Evolutionary conservation across 2,797 vertebrate genomes (phyloP).

Genomic region (Lepus townsendii): DNA sequence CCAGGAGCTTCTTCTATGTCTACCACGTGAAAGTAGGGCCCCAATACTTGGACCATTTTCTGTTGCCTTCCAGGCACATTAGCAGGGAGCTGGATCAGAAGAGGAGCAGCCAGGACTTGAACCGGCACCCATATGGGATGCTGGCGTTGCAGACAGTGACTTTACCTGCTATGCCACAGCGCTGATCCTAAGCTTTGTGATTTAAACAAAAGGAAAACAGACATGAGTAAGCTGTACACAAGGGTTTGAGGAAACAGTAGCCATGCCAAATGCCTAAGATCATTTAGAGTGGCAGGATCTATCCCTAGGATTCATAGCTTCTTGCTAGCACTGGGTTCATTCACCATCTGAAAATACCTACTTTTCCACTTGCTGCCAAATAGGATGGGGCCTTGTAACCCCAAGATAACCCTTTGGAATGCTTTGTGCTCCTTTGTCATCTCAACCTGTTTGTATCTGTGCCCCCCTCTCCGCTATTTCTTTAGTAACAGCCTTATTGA

Average conservation of each 20-base stretch:
- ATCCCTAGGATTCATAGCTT: background rate
- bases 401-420: background rate
- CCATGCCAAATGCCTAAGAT: background rate
- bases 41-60: too few relatives aligned
- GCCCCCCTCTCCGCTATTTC: background rate
- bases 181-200: background rate
- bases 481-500: background rate
- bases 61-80: too few relatives aligned
- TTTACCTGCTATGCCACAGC: too few relatives aligned
- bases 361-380: background rate
- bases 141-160: too few relatives aligned
- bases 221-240: background rate
- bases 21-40: too few relatives aligned
- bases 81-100: too few relatives aligned
- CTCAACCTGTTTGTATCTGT: background rate
- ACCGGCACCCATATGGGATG: too few relatives aligned
- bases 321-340: background rate
- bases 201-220: background rate
- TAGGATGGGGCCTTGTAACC: background rate
- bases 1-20: too few relatives aligned
- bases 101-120: too few relatives aligned
- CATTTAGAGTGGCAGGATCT: background rate
- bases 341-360: background rate
- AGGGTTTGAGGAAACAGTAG: background rate
- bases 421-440: background rate